phyloP scores from a whole-genome alignment of 2,113 vertebrate species.

The Nycticryphes semicollaris region DNA sequence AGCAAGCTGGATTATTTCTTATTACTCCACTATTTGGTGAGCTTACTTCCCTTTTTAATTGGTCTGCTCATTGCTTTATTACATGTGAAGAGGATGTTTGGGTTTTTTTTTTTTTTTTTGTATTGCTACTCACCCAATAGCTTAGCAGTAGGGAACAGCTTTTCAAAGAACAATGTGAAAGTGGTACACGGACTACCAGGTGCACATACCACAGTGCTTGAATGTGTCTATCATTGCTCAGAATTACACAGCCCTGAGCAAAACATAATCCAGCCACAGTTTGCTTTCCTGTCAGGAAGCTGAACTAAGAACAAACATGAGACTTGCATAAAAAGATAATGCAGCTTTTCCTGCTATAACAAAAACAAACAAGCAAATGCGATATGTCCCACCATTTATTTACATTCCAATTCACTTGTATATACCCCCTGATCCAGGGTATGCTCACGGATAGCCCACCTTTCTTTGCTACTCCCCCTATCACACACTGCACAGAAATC shows the following conservation, averaged over 20 bases:
- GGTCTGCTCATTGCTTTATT: neutral
- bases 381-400: neutral
- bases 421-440: neutral
- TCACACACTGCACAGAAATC: neutral
- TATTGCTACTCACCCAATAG: rapidly evolving
- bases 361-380: neutral
- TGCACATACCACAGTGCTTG: neutral
- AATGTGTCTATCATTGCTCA: neutral
- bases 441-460: neutral
- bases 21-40: neutral
- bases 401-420: neutral
- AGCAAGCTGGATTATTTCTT: neutral
- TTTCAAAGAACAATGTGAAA: neutral
- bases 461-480: neutral
- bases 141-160: neutral
- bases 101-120: no score
- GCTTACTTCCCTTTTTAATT: neutral
- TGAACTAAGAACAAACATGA: neutral
- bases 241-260: neutral
- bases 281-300: neutral
- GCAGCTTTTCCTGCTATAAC: neutral
- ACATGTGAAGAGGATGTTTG: rapidly evolving
- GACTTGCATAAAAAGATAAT: neutral
- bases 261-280: neutral
- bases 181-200: neutral